Evolutionary conservation across 2,113 vertebrate genomes (phyloP).

Genomic region (Nanorana parkeri): DNA sequence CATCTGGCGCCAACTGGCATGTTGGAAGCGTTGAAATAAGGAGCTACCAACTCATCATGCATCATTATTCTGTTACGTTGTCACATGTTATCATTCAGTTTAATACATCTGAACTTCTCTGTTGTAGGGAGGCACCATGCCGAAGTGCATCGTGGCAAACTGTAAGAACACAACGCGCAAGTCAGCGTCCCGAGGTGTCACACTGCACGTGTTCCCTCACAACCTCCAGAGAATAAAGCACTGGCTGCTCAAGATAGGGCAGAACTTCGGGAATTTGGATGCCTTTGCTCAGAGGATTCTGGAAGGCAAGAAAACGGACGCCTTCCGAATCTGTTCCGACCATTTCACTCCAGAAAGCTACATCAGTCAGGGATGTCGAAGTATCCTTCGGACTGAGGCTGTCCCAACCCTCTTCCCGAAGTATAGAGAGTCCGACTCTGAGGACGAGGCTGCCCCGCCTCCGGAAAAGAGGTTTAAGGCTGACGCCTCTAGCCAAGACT

Average conservation of each 20-base stretch:
- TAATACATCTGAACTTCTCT: neutral
- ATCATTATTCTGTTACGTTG: no score
- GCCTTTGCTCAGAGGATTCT: neutral
- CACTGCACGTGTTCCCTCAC: neutral
- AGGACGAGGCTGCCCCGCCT: neutral
- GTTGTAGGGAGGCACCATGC: neutral
- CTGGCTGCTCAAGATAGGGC: slow-evolving; percentile 16
- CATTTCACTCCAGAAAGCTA: slow-evolving; percentile 22
- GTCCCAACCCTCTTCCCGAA: slow-evolving; percentile 6
- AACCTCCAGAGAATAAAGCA: neutral
- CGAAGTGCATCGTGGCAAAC: neutral
- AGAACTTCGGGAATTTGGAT: slow-evolving; percentile 17
- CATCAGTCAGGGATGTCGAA: neutral
- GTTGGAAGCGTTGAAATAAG: no score
- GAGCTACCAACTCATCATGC: no score
- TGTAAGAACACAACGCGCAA: neutral
- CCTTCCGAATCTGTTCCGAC: slow-evolving; percentile 3
- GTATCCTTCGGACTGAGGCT: neutral
- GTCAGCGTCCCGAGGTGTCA: neutral
- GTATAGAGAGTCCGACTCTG: neutral
- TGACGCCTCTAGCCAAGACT: neutral
- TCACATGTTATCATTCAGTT: no score
- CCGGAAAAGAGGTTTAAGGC: neutral
- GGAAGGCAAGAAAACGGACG: neutral
- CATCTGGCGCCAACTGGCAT: no score